phyloP scores from a whole-genome alignment of 1,140 invertebrate species.

The Orius laevigatus region DNA sequence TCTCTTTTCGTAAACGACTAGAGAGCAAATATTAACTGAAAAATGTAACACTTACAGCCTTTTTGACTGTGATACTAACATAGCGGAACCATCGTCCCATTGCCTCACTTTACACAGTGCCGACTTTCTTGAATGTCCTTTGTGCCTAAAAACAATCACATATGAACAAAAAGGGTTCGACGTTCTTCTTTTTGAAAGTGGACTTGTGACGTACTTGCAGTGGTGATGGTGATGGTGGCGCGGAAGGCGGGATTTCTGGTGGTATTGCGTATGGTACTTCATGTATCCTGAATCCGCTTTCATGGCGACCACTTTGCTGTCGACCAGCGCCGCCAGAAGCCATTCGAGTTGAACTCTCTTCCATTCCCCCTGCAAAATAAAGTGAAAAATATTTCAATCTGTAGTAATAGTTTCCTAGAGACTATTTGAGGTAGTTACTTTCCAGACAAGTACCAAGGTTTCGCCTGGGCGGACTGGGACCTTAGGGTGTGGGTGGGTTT shows the following conservation, averaged over 20 bases:
- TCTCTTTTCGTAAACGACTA: too few relatives aligned
- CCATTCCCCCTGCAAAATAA: conserved; percentile 14
- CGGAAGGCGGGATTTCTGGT: conserved; percentile 3
- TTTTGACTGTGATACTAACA: conserved; percentile 14
- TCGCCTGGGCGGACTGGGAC: too few relatives aligned
- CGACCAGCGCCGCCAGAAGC: conserved; percentile 17
- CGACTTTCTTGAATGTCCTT: conserved; percentile 6
- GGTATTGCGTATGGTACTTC: conserved; percentile 4
- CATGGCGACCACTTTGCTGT: conserved; percentile 19
- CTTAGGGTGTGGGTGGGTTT: too few relatives aligned
- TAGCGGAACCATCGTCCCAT: conserved; percentile 16
- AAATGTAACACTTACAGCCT: conserved; percentile 8
- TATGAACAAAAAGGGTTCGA: too few relatives aligned
- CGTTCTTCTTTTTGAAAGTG: too few relatives aligned
- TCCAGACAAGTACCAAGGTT: too few relatives aligned
- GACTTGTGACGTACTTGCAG: neutral
- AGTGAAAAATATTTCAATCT: neutral
- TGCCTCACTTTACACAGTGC: conserved; percentile 16
- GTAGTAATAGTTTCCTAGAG: too few relatives aligned
- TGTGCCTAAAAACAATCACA: conserved; percentile 1
- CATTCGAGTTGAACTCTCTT: conserved; percentile 18
- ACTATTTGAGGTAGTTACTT: too few relatives aligned
- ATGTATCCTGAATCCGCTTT: conserved; percentile 14
- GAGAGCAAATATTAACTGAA: too few relatives aligned
- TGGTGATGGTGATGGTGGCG: conserved; percentile 14